phyloP scores from a whole-genome alignment of 2,797 vertebrate species.

The Xiphophorus birchmanni region DNA sequence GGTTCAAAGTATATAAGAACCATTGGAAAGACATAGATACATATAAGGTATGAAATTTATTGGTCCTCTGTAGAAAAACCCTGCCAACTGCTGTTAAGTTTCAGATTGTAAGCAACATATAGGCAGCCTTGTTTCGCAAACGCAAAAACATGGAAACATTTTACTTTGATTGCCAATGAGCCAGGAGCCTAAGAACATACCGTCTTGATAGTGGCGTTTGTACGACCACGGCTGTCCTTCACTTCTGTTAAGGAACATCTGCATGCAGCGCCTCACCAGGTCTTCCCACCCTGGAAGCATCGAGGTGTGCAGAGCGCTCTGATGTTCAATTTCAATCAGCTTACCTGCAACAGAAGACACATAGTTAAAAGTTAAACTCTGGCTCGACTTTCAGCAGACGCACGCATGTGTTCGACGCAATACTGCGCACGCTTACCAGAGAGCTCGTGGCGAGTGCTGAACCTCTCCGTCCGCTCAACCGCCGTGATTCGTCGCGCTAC shows the following conservation, averaged over 20 bases:
- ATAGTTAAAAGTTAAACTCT: background rate
- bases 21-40: too few relatives aligned
- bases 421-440: slow-evolving; percentile 83
- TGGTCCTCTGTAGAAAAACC: background rate
- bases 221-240: slow-evolving; percentile 95
- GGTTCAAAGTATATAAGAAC: background rate
- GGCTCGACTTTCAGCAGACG: background rate
- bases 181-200: slow-evolving; percentile 65
- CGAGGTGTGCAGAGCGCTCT: slow-evolving; percentile 89
- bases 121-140: background rate
- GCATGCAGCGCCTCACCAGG: slow-evolving; percentile 93
- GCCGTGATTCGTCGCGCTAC: slow-evolving; percentile 92
- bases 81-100: background rate
- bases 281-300: slow-evolving; percentile 98
- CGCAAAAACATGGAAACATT: background rate
- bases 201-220: slow-evolving; percentile 96
- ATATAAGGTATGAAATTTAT: background rate
- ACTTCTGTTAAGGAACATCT: slow-evolving; percentile 93
- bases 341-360: slow-evolving; percentile 83
- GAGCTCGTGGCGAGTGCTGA: slow-evolving; percentile 95
- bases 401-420: background rate
- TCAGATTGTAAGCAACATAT: background rate
- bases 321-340: slow-evolving; percentile 95
- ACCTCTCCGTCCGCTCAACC: slow-evolving; percentile 91
- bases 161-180: background rate